A percentile compares a stretch with the other conserved stretches of the same genome.
These are phyloP conservation scores for Lepidocolaptes lacrymiger DNA, from an alignment of 2,797 vertebrate genomes.

Conservation along the genomic window DNA sequence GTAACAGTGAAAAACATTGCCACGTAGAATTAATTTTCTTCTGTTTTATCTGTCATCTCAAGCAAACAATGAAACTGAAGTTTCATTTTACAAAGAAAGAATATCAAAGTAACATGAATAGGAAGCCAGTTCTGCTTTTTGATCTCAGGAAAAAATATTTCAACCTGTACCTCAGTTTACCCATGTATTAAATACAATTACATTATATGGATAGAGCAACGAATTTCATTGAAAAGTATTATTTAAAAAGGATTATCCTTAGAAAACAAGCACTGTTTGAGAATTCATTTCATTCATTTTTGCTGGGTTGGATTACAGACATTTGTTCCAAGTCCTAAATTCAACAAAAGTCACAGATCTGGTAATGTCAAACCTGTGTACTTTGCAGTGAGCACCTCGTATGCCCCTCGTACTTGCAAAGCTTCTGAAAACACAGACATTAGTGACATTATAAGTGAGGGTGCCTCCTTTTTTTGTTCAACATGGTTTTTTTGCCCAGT, in stretches of 20 bases:
- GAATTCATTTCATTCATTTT: not conserved
- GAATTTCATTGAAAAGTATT: not conserved
- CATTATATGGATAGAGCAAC: not conserved
- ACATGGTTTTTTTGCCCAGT: not conserved
- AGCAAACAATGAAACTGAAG: conserved; percentile 19
- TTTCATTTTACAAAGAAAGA: conserved; percentile 2
- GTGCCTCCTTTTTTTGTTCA: not conserved
- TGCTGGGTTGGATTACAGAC: not conserved
- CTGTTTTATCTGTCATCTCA: conserved; percentile 18
- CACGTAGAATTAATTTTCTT: not conserved
- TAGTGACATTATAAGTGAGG: not conserved
- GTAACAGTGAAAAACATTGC: not conserved
- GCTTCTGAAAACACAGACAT: conserved; percentile 1
- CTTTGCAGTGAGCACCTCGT: not conserved
- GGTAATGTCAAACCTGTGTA: not conserved
- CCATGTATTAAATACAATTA: not conserved
- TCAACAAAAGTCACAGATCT: not conserved
- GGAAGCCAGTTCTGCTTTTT: conserved; percentile 17
- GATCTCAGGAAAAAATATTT: conserved; percentile 23
- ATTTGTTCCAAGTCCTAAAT: not conserved
- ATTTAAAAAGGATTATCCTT: not conserved
- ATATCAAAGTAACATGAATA: conserved; percentile 20
- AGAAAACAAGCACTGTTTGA: not conserved
- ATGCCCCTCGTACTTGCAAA: not conserved
- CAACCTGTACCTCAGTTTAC: conserved; percentile 35